These are phyloP conservation scores for Aramus guarauna DNA, from an alignment of 2,113 vertebrate genomes.

Conservation along the genomic window DNA sequence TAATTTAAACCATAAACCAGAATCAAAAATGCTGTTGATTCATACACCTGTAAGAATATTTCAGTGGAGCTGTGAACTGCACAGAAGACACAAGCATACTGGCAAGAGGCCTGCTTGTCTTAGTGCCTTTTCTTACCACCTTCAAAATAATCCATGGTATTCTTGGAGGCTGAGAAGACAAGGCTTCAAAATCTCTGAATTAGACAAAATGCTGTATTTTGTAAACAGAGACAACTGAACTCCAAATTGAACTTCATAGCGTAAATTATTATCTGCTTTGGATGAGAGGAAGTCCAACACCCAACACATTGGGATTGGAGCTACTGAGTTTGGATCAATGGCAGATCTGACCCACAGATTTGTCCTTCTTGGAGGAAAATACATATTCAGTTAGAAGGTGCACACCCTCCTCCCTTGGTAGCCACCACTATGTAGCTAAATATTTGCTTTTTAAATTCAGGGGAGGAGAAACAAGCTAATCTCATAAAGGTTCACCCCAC, in stretches of 20 bases:
- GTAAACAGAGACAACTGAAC: neutral
- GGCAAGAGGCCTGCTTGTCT: neutral
- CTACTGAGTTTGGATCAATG: neutral
- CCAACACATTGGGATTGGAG: rapidly evolving
- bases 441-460: neutral
- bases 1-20: neutral
- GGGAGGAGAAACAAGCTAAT: neutral
- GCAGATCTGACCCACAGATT: neutral
- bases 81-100: neutral
- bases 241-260: neutral
- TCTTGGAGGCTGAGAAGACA: neutral
- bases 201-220: neutral
- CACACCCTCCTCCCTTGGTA: neutral
- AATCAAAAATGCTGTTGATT: neutral
- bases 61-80: neutral
- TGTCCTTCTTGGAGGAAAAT: neutral
- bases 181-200: neutral
- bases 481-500: neutral
- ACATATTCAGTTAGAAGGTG: neutral
- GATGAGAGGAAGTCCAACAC: neutral
- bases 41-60: neutral
- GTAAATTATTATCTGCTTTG: neutral
- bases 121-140: neutral
- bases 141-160: neutral
- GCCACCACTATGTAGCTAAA: neutral